phyloP scores from a whole-genome alignment of 2,797 vertebrate species.

The Cossypha niveicapilla region DNA sequence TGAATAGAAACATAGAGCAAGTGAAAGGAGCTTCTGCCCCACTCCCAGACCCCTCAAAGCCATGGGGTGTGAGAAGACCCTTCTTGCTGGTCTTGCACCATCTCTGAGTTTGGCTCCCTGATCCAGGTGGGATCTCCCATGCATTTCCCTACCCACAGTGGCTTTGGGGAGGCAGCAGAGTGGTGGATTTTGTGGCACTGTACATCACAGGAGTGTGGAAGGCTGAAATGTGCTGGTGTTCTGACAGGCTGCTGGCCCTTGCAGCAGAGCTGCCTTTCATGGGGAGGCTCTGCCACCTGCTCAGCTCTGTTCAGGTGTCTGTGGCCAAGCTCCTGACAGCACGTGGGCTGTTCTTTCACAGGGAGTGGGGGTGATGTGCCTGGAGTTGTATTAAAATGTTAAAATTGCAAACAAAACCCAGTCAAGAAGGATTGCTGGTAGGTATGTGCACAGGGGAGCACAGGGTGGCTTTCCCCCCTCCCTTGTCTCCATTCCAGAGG shows the following conservation, averaged over 20 bases:
- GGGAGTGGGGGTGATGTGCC: neutral
- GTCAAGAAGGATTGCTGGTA: neutral
- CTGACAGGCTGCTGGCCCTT: neutral
- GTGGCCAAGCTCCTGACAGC: neutral
- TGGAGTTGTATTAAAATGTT: neutral
- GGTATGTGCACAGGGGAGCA: neutral
- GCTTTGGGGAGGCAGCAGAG: neutral
- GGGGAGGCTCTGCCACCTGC: neutral
- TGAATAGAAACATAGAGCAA: neutral
- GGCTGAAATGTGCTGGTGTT: neutral
- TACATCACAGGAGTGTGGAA: fast-evolving
- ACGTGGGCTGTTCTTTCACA: fast-evolving
- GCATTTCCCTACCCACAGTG: neutral
- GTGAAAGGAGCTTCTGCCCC: neutral
- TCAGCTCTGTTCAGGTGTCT: fast-evolving
- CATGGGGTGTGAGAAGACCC: neutral
- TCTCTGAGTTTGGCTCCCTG: neutral
- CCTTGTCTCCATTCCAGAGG: neutral
- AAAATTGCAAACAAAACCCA: neutral
- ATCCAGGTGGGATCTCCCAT: neutral
- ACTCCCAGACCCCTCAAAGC: neutral
- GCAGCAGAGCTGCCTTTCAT: neutral
- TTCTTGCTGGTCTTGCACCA: neutral
- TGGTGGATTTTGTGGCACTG: neutral
- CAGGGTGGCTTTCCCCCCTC: neutral